These are phyloP conservation scores for Tuberolachnus salignus DNA, from an alignment of 2,888 invertebrate species.

Conservation along the genomic window DNA sequence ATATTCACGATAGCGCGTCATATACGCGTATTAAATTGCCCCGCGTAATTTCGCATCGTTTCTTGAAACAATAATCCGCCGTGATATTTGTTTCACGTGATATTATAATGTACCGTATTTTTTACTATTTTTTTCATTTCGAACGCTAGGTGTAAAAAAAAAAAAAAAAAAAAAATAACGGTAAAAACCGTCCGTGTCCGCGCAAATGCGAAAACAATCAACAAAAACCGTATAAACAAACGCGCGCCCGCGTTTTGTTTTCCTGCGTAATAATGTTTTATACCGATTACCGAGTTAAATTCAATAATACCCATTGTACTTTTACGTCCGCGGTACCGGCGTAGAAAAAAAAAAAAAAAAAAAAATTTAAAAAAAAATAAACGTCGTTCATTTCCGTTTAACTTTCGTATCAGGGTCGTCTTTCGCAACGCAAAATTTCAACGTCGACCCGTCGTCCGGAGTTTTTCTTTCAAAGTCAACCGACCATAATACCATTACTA, in stretches of 20 bases:
- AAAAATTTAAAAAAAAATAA: too few relatives aligned
- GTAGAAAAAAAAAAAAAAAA: too few relatives aligned
- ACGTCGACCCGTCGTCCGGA: too few relatives aligned
- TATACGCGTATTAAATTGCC: too few relatives aligned
- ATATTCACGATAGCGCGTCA: too few relatives aligned
- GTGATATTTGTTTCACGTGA: conserved; percentile 21
- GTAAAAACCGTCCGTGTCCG: neutral
- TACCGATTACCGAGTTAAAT: conserved; percentile 14
- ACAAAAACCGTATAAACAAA: conserved; percentile 9
- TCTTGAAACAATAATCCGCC: conserved; percentile 3
- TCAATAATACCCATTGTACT: conserved; percentile 31
- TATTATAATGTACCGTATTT: too few relatives aligned
- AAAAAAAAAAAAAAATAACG: neutral
- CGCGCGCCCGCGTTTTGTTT: neutral
- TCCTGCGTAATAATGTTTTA: neutral
- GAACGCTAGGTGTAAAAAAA: too few relatives aligned
- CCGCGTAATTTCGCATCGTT: too few relatives aligned
- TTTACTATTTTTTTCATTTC: too few relatives aligned
- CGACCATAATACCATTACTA: neutral
- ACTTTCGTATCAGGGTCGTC: conserved; percentile 28
- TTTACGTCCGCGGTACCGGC: too few relatives aligned
- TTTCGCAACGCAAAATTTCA: conserved; percentile 18
- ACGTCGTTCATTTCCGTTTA: conserved; percentile 13
- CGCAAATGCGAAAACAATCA: conserved; percentile 15
- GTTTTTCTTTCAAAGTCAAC: conserved; percentile 19